phyloP scores from a whole-genome alignment of 2,113 vertebrate genomes.

The Chamaea fasciata region DNA sequence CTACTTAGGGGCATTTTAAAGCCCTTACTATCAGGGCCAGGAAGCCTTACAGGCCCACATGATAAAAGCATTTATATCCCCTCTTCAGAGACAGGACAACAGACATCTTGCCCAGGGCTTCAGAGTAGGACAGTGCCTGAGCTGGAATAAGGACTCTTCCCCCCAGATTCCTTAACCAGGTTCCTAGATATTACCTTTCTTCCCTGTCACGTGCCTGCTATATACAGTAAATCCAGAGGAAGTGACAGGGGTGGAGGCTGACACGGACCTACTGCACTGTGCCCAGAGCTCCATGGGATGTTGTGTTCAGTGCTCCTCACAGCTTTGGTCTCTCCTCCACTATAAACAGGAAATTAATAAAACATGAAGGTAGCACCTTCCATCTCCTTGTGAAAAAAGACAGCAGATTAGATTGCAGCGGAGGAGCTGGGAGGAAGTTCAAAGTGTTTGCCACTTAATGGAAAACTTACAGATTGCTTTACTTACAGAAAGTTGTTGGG shows the following conservation, averaged over 20 bases:
- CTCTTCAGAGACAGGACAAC: neutral
- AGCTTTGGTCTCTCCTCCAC: neutral
- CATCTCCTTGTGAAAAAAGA: neutral
- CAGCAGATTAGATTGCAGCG: neutral
- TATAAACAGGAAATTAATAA: conserved; percentile 11
- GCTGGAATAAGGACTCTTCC: neutral
- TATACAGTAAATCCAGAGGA: neutral
- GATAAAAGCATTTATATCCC: neutral
- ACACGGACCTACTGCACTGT: neutral
- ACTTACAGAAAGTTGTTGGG: neutral
- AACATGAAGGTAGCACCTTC: neutral
- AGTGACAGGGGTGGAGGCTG: neutral
- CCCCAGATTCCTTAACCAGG: neutral
- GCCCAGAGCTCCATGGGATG: neutral
- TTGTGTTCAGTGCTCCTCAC: neutral
- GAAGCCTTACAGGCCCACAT: neutral
- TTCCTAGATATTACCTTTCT: neutral
- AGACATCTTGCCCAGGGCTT: neutral
- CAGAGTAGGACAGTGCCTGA: neutral
- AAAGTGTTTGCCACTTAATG: neutral
- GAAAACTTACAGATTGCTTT: neutral
- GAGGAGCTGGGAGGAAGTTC: neutral
- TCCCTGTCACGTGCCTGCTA: neutral
- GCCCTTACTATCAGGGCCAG: neutral
- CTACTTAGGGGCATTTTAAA: neutral